A percentile compares a stretch with the other conserved stretches of the same genome.
Conservation (phyloP, 2,113 vertebrate genomes). For the Elephantulus edwardii region DNA sequence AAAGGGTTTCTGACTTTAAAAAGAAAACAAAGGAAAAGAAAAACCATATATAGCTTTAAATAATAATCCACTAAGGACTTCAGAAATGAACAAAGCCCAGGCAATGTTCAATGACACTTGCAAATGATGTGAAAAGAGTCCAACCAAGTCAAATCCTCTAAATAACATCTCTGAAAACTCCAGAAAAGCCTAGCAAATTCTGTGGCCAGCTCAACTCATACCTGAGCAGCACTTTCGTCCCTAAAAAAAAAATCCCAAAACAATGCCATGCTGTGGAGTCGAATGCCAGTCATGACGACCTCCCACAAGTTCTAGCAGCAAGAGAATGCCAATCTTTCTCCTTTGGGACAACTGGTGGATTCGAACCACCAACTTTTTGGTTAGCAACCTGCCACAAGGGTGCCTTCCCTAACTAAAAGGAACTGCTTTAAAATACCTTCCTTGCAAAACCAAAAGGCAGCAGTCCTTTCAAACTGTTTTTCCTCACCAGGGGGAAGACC, state of each 20-base stretch:
- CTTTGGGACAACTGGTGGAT: too few relatives aligned
- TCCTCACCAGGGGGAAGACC: not conserved
- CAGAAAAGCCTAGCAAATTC: not conserved
- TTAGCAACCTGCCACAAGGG: too few relatives aligned
- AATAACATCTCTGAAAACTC: not conserved
- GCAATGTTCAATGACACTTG: not conserved
- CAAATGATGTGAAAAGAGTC: not conserved
- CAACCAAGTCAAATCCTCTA: not conserved
- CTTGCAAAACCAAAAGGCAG: not conserved
- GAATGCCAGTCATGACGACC: too few relatives aligned
- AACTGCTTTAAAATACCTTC: not conserved
- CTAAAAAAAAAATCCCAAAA: too few relatives aligned
- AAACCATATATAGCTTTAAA: not conserved
- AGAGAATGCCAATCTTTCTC: too few relatives aligned
- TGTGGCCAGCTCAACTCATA: not conserved
- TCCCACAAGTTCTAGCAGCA: too few relatives aligned
- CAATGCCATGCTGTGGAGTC: too few relatives aligned
- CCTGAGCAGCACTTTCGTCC: not conserved
- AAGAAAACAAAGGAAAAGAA: too few relatives aligned
- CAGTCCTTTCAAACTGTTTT: not conserved
- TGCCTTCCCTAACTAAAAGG: not conserved
- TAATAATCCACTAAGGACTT: slow-evolving; percentile 23
- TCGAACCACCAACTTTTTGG: too few relatives aligned
- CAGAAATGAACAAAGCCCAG: not conserved
- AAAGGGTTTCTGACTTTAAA: not conserved